Conservation (phyloP, 2,888 invertebrate species). For the Carterocephalus palaemon region DNA sequence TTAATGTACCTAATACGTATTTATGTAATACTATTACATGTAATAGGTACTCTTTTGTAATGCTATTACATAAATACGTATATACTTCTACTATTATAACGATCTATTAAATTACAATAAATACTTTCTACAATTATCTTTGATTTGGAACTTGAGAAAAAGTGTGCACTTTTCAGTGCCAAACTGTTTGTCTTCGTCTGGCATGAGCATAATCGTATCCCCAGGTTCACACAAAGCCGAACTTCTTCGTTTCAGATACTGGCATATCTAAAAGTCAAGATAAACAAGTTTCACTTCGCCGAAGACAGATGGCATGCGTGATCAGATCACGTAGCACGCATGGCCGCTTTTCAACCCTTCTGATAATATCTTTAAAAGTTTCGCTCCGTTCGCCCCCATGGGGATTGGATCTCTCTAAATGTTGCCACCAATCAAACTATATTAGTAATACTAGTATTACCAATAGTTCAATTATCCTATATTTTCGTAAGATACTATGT, state of each 20-base stretch:
- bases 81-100: too few species aligned
- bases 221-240: neutral
- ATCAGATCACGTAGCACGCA: slow-evolving; percentile 73
- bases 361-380: slow-evolving; percentile 80
- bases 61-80: too few species aligned
- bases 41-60: too few species aligned
- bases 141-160: too few species aligned
- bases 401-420: slow-evolving; percentile 59
- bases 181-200: too few species aligned
- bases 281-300: slow-evolving; percentile 65
- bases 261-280: slow-evolving; percentile 32
- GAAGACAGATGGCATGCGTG: slow-evolving; percentile 70
- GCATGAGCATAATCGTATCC: too few species aligned
- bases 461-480: slow-evolving; percentile 22
- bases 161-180: too few species aligned
- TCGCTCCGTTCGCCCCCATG: slow-evolving; percentile 44
- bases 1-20: too few species aligned
- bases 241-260: neutral
- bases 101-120: too few species aligned
- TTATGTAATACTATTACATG: too few species aligned
- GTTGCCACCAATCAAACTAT: slow-evolving; percentile 68
- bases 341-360: slow-evolving; percentile 66
- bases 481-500: neutral
- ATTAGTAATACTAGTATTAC: slow-evolving; percentile 39
- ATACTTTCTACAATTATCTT: too few species aligned